These are phyloP conservation scores for Pentalonia nigronervosa DNA, from an alignment of 1,140 invertebrate species.

Conservation along the genomic window DNA sequence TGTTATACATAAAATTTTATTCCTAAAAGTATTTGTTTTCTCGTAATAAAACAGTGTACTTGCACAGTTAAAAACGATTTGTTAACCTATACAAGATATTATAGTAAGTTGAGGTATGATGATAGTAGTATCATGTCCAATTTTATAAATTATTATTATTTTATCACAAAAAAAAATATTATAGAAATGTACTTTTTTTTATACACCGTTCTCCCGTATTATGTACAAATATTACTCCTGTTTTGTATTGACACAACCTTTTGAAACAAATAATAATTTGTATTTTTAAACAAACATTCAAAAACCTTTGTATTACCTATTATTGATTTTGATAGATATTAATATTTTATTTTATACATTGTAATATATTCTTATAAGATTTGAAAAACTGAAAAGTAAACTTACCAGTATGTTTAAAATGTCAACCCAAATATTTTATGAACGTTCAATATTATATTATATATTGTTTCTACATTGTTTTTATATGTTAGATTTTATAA, in stretches of 20 bases:
- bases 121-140: background rate
- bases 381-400: no score
- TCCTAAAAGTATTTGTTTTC: background rate
- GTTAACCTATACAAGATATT: no score
- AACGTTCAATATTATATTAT: no score
- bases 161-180: background rate
- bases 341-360: background rate
- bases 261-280: background rate
- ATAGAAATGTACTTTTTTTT: background rate
- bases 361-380: no score
- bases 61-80: constrained; percentile 1
- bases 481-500: no score
- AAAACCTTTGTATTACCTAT: background rate
- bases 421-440: no score
- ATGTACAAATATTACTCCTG: background rate
- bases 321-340: background rate
- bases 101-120: no score
- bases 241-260: background rate
- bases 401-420: no score
- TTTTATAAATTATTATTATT: background rate
- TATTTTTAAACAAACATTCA: background rate
- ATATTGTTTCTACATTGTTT: no score
- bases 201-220: no score
- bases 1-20: background rate
- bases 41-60: background rate